Evolutionary conservation across 92 coral and sea anemone genomes (phyloP).

Genomic region (Nematostella vectensis): DNA sequence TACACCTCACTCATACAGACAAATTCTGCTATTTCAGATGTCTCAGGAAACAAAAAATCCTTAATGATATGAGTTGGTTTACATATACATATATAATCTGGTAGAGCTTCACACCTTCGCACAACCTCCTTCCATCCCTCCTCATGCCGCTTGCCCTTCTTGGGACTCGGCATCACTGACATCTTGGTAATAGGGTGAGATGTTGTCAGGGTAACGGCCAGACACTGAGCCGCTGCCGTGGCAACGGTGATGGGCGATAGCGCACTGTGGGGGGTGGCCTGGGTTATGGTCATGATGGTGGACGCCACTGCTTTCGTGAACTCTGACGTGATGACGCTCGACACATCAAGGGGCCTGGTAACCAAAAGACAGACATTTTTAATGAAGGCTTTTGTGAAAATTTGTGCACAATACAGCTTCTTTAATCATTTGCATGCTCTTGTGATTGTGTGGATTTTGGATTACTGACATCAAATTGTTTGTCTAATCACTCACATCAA

Average conservation of each 20-base stretch:
- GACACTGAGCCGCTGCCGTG: conserved; percentile 97
- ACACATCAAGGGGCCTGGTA: conserved; percentile 62
- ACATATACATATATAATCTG: too few relatives aligned
- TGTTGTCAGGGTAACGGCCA: conserved; percentile 88
- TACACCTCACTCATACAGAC: too few relatives aligned
- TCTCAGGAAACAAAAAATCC: too few relatives aligned
- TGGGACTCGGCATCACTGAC: conserved; percentile 76
- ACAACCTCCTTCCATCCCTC: conserved; percentile 99
- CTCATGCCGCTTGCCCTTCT: conserved; percentile 84
- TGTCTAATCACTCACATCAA: too few relatives aligned
- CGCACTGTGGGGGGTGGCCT: conserved; percentile 82
- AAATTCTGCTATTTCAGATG: too few relatives aligned
- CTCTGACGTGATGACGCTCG: conserved; percentile 75
- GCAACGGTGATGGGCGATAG: conserved; percentile 96
- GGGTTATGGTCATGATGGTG: conserved; percentile 85
- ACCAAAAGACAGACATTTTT: neutral
- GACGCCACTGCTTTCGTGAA: conserved; percentile 90
- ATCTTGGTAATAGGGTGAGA: conserved; percentile 71
- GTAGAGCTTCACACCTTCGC: conserved; percentile 73
- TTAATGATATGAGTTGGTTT: too few relatives aligned
- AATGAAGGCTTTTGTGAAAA: neutral
- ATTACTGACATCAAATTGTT: too few relatives aligned
- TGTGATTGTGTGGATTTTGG: too few relatives aligned
- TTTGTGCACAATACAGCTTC: too few relatives aligned
- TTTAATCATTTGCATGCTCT: neutral